phyloP scores from a whole-genome alignment of 2,888 invertebrate genomes.

The Ligdia adustata region DNA sequence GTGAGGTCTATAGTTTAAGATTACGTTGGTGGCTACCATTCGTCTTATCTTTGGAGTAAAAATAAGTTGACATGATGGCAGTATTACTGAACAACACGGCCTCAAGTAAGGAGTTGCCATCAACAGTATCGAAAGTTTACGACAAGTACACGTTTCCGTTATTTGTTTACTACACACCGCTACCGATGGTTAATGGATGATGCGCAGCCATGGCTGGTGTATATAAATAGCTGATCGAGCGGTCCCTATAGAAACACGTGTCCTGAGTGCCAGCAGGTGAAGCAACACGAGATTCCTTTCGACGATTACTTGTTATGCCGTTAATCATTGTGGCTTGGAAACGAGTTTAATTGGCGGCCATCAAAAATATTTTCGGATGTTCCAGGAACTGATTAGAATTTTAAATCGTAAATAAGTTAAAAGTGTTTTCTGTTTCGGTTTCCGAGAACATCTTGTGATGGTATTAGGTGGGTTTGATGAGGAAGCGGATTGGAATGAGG shows the following conservation, averaged over 20 bases:
- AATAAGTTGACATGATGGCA: neutral
- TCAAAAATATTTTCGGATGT: constrained; percentile 44
- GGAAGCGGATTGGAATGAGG: constrained; percentile 36
- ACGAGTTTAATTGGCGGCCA: constrained; percentile 43
- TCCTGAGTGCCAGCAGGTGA: constrained; percentile 53
- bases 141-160: constrained; percentile 38
- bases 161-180: constrained; percentile 57
- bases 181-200: constrained; percentile 69
- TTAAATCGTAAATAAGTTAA: constrained; percentile 35
- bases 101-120: constrained; percentile 13
- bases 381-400: constrained; percentile 39
- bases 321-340: constrained; percentile 47
- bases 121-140: constrained; percentile 28
- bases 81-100: neutral
- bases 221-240: constrained; percentile 59
- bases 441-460: constrained; percentile 29
- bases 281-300: constrained; percentile 48
- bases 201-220: constrained; percentile 53
- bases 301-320: constrained; percentile 49
- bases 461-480: constrained; percentile 36
- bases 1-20: constrained; percentile 56
- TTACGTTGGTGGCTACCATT: constrained; percentile 45
- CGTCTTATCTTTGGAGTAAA: constrained; percentile 8
- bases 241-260: constrained; percentile 59
- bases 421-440: constrained; percentile 30